A percentile compares a stretch with the other conserved stretches of the same genome.
phyloP scores from a whole-genome alignment of 2,888 invertebrate genomes.

The Apamea crenata region DNA sequence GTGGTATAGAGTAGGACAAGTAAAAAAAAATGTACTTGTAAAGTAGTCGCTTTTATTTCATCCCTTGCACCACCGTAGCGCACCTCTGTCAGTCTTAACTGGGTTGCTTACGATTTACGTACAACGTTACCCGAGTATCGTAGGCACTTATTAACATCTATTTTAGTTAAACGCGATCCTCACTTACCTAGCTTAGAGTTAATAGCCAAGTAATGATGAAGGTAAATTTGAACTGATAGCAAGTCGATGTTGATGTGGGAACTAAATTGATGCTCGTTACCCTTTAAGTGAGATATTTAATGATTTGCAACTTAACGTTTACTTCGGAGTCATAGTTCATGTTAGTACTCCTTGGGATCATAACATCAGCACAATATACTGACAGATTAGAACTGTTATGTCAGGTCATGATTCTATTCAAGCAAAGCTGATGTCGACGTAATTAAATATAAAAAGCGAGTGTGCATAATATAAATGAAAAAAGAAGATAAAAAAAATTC shows the following conservation, averaged over 20 bases:
- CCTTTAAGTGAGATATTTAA: conserved; percentile 20
- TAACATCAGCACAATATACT: background rate
- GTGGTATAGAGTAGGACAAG: too few relatives aligned
- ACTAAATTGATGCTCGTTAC: conserved; percentile 46
- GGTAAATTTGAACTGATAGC: conserved; percentile 45
- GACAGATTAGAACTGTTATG: background rate
- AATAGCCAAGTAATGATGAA: conserved; percentile 59
- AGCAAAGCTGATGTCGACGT: background rate
- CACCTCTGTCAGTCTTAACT: conserved; percentile 80
- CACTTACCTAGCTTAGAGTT: conserved; percentile 57
- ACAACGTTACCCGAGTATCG: conserved; percentile 80
- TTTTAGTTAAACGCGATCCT: conserved; percentile 67
- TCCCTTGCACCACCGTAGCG: conserved; percentile 34
- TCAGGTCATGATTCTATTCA: background rate
- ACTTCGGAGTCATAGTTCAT: background rate
- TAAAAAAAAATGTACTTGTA: background rate
- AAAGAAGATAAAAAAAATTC: background rate
- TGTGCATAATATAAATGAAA: background rate
- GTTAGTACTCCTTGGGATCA: background rate
- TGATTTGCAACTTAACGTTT: conserved; percentile 13
- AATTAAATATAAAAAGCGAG: background rate
- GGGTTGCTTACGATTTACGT: conserved; percentile 84
- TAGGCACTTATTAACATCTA: conserved; percentile 73
- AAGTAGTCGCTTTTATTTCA: conserved; percentile 5
- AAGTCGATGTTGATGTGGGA: conserved; percentile 40